Evolutionary conservation across 2,888 invertebrate genomes (phyloP), one percentile per base, ranked within the genome.

Genomic region (Scaptodrosophila latifasciaeformis): DNA sequence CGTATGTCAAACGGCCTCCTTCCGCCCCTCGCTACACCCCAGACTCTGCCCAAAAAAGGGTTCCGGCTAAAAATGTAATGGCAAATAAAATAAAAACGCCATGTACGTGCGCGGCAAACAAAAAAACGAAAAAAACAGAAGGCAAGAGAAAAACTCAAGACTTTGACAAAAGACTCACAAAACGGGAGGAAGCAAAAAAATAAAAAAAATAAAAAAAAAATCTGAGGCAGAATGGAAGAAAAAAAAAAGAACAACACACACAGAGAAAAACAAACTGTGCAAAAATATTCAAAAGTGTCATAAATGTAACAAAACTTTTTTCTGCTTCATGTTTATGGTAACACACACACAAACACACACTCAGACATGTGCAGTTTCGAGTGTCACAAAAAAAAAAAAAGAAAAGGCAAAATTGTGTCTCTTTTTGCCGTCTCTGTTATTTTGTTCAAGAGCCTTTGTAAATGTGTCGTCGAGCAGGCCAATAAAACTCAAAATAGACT

Each of bases 291-390:
- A 68, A 78, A 79, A 79, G 72, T 74, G 72, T 78, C 76, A 75
- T 74, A 70, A 70, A 70, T 70, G 70, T 75, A 75, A 78, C 75
- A 75, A 66, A 72, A 78, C 79, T 72, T 72, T 48, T 78, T 66
- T 61, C 76, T 68, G 12, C 31, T n/a, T 31, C 7, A 7, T 24
- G 31, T 12, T 31, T 31, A 31, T 31, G 31, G 3, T 24, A 7
- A n/a, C 37, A 39, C 39, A 17, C 40, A 24, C 40, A 40, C 40
- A 19, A 17, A 7, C 39, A 1, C 40, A 21, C 18, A 39, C 10
- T 10, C 39, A 18, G 19, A 7, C 48, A 27, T 43, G 30, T 31
- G 40, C 44, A 29, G 46, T 5, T 48, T 34, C 5, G 7, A 5
- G 31, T 9, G 10, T 9, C 30, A 13, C 37, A 37, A 37, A 17